Conservation (phyloP, 2,888 invertebrate species). For the Drosophila anomalipes region DNA sequence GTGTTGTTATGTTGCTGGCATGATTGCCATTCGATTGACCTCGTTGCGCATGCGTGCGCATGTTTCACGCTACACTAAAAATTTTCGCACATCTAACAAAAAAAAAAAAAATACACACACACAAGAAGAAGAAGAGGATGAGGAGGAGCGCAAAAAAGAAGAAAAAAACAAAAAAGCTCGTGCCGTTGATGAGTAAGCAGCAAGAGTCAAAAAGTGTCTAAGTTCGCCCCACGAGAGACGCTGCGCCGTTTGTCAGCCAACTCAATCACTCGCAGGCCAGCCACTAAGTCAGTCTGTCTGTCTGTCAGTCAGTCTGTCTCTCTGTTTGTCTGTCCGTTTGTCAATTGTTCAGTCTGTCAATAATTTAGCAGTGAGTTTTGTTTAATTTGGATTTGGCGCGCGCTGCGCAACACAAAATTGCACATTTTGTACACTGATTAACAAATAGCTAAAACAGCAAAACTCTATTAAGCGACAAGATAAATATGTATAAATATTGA, state of each 20-base stretch:
- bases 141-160: conserved; percentile 4
- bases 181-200: conserved; percentile 72
- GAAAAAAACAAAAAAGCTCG: conserved; percentile 34
- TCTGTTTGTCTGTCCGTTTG: background rate
- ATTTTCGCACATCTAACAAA: conserved; percentile 56
- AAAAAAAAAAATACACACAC: conserved; percentile 19
- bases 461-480: conserved; percentile 18
- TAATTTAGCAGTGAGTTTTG: conserved; percentile 45
- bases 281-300: conserved; percentile 9
- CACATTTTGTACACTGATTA: conserved; percentile 52
- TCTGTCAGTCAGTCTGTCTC: background rate
- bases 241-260: conserved; percentile 40
- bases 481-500: conserved; percentile 14
- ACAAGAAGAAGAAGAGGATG: conserved; percentile 16
- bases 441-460: conserved; percentile 50
- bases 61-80: conserved; percentile 79
- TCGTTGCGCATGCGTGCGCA: conserved; percentile 81
- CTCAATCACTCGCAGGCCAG: conserved; percentile 22
- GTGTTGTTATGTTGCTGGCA: conserved; percentile 43
- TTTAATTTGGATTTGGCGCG: conserved; percentile 44
- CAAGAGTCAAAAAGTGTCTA: conserved; percentile 36
- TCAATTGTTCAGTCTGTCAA: conserved; percentile 15
- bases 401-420: conserved; percentile 67
- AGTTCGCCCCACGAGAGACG: conserved; percentile 21
- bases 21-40: conserved; percentile 81